These are phyloP conservation scores for Aporrectodea caliginosa DNA, from an alignment of 1,140 invertebrate genomes.

Conservation along the genomic window DNA sequence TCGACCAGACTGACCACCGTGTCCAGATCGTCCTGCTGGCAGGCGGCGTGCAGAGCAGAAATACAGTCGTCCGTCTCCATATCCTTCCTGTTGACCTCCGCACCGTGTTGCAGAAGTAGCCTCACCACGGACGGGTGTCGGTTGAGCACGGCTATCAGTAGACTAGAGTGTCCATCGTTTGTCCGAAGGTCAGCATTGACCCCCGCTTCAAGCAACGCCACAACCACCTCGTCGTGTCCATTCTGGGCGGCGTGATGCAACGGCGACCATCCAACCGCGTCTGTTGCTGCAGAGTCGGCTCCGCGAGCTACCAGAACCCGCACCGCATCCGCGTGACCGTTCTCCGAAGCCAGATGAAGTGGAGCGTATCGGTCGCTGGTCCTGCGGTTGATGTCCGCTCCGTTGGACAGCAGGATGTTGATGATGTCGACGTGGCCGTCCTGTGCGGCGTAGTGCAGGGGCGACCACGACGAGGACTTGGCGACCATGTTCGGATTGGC, in stretches of 20 bases:
- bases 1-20: conserved; percentile 16
- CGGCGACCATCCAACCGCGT: conserved; percentile 28
- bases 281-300: conserved; percentile 11
- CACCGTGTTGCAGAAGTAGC: conserved; percentile 16
- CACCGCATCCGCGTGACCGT: conserved; percentile 56
- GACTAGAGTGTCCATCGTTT: conserved; percentile 26
- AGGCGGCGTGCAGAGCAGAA: conserved; percentile 28
- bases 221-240: conserved; percentile 51
- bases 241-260: conserved; percentile 34
- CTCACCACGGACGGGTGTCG: conserved; percentile 14
- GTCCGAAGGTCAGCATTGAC: conserved; percentile 15
- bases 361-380: conserved; percentile 50
- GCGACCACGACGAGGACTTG: conserved; percentile 20
- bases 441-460: conserved; percentile 30
- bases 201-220: conserved; percentile 40
- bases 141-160: conserved; percentile 30
- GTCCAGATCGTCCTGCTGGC: conserved; percentile 22
- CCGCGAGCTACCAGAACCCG: conserved; percentile 30
- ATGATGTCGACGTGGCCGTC: conserved; percentile 29
- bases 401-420: conserved; percentile 44
- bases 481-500: conserved; percentile 17
- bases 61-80: conserved; percentile 16
- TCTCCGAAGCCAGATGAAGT: conserved; percentile 30
- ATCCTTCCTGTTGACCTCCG: neutral
- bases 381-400: conserved; percentile 58